Evolutionary conservation across 2,888 invertebrate species (phyloP), one percentile per base, ranked within the genome.

Genomic region (Priocnemis perturbator): DNA sequence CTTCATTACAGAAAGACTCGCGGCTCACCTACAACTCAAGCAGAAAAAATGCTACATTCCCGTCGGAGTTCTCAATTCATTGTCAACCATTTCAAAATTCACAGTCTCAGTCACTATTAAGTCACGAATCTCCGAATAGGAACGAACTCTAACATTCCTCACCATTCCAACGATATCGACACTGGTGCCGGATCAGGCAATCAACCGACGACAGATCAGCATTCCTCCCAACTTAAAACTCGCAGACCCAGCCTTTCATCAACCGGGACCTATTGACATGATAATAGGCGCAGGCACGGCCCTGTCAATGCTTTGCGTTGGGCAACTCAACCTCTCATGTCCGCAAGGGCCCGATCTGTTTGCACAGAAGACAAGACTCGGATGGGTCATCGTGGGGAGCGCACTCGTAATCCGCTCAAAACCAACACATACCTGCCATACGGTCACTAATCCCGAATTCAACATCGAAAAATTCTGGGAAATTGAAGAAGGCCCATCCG

Each of bases 1-100:
- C 55, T 78, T 78, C 56, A 56, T 74, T 0, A 79, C 75, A 0
- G 74, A 77, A 56, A 47, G 17, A 0, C 59, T 77, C 2, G 72
- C 71, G 1, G 48, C 56, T 17, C 55, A 17, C 2, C 56, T 78
- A 23, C 58, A 52, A 1, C 44, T 76, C n/a, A n/a, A n/a, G n/a
- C n/a, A n/a, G n/a, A 53, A n/a, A 26, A 30, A 48, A n/a, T 65
- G 66, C 17, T 37, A 44, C 3, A 56, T 76, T 11, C 60, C 72
- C 20, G 64, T 76, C n/a, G 73, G 70, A 0, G 60, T 73, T 15
- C n/a, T 78, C 0, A 69, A 71, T n/a, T 26, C 50, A 9, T 17
- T 67, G n/a, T 7, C 47, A 4, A 73, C 78, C 0, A 59, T 48
- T n/a, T 55, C 70, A 0, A 76, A 67, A 11, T 9, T 66, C 17